Evolutionary conservation across 2,113 vertebrate species (phyloP).

Genomic region (Muscicapa adusta): DNA sequence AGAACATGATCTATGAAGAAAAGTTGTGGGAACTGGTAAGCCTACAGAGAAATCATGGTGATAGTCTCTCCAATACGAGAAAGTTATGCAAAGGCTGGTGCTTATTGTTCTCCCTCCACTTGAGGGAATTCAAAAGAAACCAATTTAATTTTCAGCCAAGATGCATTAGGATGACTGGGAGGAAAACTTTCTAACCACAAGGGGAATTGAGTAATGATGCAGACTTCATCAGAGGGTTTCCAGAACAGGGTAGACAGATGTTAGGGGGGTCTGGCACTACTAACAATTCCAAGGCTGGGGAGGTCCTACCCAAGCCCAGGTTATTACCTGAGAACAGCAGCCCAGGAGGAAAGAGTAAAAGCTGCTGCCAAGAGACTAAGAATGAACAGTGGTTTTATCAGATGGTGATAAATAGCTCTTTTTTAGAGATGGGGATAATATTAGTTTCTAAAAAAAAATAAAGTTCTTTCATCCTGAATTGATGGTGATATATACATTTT

Average conservation of each 20-base stretch:
- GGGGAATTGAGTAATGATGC: slow-evolving; percentile 46
- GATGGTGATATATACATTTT: neutral
- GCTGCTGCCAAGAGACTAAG: neutral
- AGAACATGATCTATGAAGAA: neutral
- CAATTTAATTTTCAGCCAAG: slow-evolving; percentile 65
- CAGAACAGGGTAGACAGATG: slow-evolving; percentile 42
- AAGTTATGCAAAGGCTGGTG: slow-evolving; percentile 32
- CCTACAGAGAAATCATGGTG: slow-evolving; percentile 25
- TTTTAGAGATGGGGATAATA: neutral
- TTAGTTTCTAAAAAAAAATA: neutral
- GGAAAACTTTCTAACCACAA: slow-evolving; percentile 40
- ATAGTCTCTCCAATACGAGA: slow-evolving; percentile 19
- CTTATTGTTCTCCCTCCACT: slow-evolving; percentile 52
- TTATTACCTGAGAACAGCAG: slow-evolving; percentile 11
- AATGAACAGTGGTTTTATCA: neutral
- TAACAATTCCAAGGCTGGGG: neutral
- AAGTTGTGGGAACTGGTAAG: slow-evolving; percentile 50
- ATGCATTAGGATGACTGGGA: slow-evolving; percentile 50
- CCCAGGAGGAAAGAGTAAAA: slow-evolving; percentile 5
- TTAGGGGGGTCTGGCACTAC: slow-evolving; percentile 28
- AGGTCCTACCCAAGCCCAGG: neutral
- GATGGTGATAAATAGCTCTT: slow-evolving; percentile 7
- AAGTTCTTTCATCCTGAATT: neutral
- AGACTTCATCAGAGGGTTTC: slow-evolving; percentile 33
- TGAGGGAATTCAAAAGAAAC: slow-evolving; percentile 61